Base-by-base conservation (phyloP, 2,888 invertebrate genomes). In the Cinara cedri region DNA sequence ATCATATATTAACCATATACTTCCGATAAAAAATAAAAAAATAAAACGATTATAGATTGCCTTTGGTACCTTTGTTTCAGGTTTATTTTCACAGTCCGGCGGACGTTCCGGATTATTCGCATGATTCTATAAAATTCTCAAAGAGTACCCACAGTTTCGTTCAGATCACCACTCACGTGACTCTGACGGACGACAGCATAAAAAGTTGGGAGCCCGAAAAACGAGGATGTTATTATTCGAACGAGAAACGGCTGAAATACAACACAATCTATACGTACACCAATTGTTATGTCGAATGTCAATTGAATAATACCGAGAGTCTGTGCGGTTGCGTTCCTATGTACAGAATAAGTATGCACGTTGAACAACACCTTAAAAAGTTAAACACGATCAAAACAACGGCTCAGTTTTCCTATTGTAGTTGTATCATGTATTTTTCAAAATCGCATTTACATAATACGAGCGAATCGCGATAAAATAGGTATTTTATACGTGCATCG, bases 231-330 rank as follows among this genome's bases (percentile, higher is more conserved):
- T 76, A 76, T 34, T 76, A 66, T 49, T 46, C 46, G 57, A 11
- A 76, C 1, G 76, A 76, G 34, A 76, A 49, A 49, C 57, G 66
- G 66, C 46, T 76, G 6, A 76, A 57, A 46, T 49, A 66, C 46
- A 76, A 44, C 10, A 68, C 16, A 21, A 26, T 68, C 1, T 76
- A 76, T 68, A 66, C 76, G 11, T 66, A 76, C 8, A 76, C 34
- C 9, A 76, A 76, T 26, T 76, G 76, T 46, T 76, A 76, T 26
- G 65, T 49, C 16, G 76, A 76, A 34, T 76, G 76, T 19, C 76
- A 76, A 34, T 55, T 76, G 44, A 76, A 76, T 13, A 19, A 46
- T n/a, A 76, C 76, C 3, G 11, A 57, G 3, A 46, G 1, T 16
- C 16, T 76, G 34, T 76, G 76, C 11, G 76, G 76, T 16, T 76